Base-by-base conservation (phyloP, 2,797 vertebrate genomes). In the Myiotriccus ornatus region DNA sequence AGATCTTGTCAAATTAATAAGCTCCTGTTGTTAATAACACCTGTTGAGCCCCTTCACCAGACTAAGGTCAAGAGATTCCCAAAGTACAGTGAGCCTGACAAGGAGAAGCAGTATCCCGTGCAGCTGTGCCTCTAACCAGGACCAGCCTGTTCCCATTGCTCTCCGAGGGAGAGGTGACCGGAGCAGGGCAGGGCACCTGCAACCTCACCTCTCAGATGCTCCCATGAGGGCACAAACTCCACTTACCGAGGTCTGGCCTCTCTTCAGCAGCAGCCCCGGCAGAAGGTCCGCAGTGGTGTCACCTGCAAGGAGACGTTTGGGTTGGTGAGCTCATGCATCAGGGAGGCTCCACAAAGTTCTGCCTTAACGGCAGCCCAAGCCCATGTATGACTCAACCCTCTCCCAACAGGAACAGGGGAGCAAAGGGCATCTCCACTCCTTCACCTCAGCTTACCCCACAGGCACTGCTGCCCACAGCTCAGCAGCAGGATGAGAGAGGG, bases 221-320 rank as follows among this genome's bases (percentile, higher is more conserved):
- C 21, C 53, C 50, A 24, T 1, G 5, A 24, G 71, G 32, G 47
- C 22, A 25, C 2, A 3, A 49, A 27, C 50, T 14, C 28, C 32
- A 30, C 98, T 98, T 94, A 99, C 99, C 90, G 99, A 99, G 94
- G 97, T 98, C 96, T 99, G 98, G 80, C 98, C 95, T 62, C 99
- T 98, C 96, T 99, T 99, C 96, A 99, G 97, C 98, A 99, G 94
- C 98, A 98, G 95, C 59, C 97, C 97, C 1, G 98, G 98, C 85
- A 98, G 55, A 82, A 97, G 82, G 52, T 97, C 96, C 11, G 84
- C 55, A 2, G 94, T 89, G 63, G 94, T 46, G 10, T 98, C 98
- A 82, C 97, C 76, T 98, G 97, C 53, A 95, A 96, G 18, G 2
- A 79, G 90, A 82, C 11, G 64, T 49, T 91, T 39, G 84, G 78